Percentiles rank a stretch among this genome's conserved stretches.
Conservation (phyloP, 1,140 invertebrate species). For the Hycleus cichorii region DNA sequence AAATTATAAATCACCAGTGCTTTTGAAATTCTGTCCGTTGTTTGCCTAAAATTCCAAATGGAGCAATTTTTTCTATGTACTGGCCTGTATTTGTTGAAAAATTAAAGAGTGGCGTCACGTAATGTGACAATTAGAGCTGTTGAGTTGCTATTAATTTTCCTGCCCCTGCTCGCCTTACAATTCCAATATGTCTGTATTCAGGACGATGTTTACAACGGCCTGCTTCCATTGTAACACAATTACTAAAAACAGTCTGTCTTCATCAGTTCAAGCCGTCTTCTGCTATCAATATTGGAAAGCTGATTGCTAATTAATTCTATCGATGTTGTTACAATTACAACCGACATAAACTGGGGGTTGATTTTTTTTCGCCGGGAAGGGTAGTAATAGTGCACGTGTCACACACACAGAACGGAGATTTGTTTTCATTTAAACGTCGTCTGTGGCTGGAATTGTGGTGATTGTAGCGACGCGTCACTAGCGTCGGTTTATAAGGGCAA, state of each 20-base stretch:
- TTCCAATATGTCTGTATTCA: conserved; percentile 10
- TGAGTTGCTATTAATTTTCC: conserved; percentile 15
- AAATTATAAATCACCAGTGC: too few relatives aligned
- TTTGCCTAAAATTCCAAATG: too few relatives aligned
- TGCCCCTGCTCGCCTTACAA: background rate
- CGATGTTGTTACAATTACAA: too few relatives aligned
- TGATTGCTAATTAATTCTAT: too few relatives aligned
- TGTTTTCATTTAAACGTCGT: conserved; percentile 12
- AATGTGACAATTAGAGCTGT: conserved; percentile 17
- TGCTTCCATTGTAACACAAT: conserved; percentile 2
- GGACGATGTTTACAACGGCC: background rate
- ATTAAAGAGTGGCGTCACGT: conserved; percentile 15
- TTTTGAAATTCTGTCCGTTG: too few relatives aligned
- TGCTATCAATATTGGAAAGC: too few relatives aligned
- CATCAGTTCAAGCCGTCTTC: background rate
- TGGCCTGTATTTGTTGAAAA: background rate
- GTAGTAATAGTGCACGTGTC: conserved; percentile 7
- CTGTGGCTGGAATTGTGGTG: background rate
- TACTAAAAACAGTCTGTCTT: conserved; percentile 9
- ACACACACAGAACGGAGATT: conserved; percentile 3
- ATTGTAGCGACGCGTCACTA: background rate
- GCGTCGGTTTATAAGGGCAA: background rate
- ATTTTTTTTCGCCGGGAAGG: background rate
- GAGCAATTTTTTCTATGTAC: too few relatives aligned
- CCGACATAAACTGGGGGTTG: too few relatives aligned